Evolutionary conservation across 1,140 invertebrate genomes (phyloP).

Genomic region (Geopemphigus sp.): DNA sequence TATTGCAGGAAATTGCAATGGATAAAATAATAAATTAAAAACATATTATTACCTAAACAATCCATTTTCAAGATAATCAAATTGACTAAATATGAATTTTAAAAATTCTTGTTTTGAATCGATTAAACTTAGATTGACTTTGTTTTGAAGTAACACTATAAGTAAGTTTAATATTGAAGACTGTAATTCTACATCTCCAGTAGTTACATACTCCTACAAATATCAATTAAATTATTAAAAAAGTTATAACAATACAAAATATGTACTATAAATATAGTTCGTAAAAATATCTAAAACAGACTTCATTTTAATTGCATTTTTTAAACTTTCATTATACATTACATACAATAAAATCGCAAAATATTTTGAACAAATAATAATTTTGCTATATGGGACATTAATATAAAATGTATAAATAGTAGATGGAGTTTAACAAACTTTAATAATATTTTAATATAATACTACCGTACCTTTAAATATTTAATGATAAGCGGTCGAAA

Average conservation of each 20-base stretch:
- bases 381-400: neutral
- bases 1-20: neutral
- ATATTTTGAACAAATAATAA: no score
- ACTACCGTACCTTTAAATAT: constrained; percentile 39
- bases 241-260: neutral
- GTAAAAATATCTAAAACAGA: neutral
- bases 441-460: neutral
- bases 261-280: neutral
- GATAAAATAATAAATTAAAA: constrained; percentile 10
- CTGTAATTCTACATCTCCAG: constrained; percentile 42
- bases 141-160: constrained; percentile 13
- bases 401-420: neutral
- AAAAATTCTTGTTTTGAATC: constrained; percentile 46
- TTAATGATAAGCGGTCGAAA: constrained; percentile 36
- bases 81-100: constrained; percentile 37
- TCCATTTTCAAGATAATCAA: constrained; percentile 42
- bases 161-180: constrained; percentile 38
- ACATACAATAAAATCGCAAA: no score
- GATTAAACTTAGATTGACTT: constrained; percentile 30
- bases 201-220: constrained; percentile 41
- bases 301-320: neutral
- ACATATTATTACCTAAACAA: constrained; percentile 57
- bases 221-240: neutral
- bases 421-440: neutral
- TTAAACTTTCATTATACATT: no score